Evolutionary conservation across 2,888 invertebrate species (phyloP), one percentile per base, ranked within the genome.

Genomic region (Hedya salicella): DNA sequence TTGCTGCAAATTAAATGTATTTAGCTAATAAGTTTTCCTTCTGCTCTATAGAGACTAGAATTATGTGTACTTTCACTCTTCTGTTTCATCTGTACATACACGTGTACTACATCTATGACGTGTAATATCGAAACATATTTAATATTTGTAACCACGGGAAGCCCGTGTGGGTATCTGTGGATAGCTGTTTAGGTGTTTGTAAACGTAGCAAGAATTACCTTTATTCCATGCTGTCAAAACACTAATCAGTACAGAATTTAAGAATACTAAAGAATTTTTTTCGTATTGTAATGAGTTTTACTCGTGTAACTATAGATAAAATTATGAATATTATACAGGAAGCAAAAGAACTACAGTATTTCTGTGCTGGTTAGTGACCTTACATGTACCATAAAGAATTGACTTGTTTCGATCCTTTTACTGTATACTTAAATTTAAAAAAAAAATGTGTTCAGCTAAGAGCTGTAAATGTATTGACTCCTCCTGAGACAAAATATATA

Each of bases 361-460:
- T 48, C 21, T 57, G 57, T 57, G 57, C 32, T 57, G 32, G 32
- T 32, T 46, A 32, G 17, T 46, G 57, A 32, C 19, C 17, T 25
- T 50, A 14, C 42, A 42, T 42, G 42, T 44, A 32, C n/a, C 16
- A n/a, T 16, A 17, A 53, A 40, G 53, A 54, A 40, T 40, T 14
- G 30, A 53, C 48, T 54, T 42, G 32, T 66, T 66, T 66, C 40
- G 32, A 61, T 9, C 13, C 39, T 49, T 61, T 61, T 61, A 57
- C 40, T 61, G 21, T 66, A 46, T 40, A 44, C 57, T 21, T 60
- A 49, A 54, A 21, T 25, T n/a, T 66, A 52, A 40, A 53, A 48
- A 54, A 57, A 59, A 49, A 40, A 66, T 54, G 81, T 84, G 80
- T 81, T 79, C 85, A 81, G 90, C 89, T 89, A 68, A 77, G 80